Evolutionary conservation across 2,797 vertebrate genomes (phyloP), one percentile per base, ranked within the genome.

Genomic region (Leptatherina wallacei): DNA sequence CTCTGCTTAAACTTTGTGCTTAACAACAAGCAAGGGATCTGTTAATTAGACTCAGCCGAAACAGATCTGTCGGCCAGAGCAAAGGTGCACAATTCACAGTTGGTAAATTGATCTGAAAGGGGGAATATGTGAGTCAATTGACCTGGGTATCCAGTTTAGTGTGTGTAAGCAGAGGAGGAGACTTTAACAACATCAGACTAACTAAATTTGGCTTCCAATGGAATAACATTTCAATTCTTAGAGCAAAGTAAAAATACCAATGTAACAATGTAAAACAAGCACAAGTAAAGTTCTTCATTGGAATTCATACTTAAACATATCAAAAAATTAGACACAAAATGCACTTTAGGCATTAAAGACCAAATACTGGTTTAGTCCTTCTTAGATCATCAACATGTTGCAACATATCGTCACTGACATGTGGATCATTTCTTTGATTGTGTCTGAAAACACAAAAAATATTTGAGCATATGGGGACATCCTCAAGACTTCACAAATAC

Each of bases 31-130:
- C 68, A 80, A 84, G 64, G 24, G 64, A 88, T 79, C 74, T 79
- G 52, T 76, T 85, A 76, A 82, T 74, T 77, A 35, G 51, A 71
- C 68, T 20, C 32, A 29, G 66, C 80, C 82, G 76, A 78, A 47
- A 73, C 81, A 76, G 69, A 80, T 55, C 44, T 67, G 69, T 78
- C 20, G 8, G 62, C 68, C 61, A 33, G 24, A 64, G 44, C 62
- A 38, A 72, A 82, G 79, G 72, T 71, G 55, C 58, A 63, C 90
- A 80, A 89, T 85, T 91, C 85, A 73, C 82, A 73, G 71, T 66
- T 0, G 38, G 86, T 91, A 90, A 93, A 93, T 51, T 76, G 86
- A 94, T 93, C 89, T 83, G 79, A 89, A 73, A 83, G 62, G 35
- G 69, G 78, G 80, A 75, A 88, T 88, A 88, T 89, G 70, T 88